Percentiles rank a stretch among this genome's conserved stretches.
These are phyloP conservation scores for Phortica magna DNA, from an alignment of 2,888 invertebrate genomes.

Conservation along the genomic window DNA sequence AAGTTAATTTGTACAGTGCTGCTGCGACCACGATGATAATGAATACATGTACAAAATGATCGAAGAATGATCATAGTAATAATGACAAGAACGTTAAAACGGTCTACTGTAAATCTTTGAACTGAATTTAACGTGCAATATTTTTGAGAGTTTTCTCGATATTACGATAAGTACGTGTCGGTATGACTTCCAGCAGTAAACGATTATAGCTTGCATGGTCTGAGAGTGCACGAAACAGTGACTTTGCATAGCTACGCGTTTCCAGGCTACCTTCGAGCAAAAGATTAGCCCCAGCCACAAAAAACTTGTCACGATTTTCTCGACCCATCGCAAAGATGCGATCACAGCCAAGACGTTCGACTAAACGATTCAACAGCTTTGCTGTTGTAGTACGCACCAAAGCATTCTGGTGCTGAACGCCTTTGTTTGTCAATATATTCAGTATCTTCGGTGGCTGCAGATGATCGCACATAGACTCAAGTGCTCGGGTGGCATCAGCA, in stretches of 20 bases:
- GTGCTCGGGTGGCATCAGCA: constrained; percentile 88
- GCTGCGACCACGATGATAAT: too few species aligned
- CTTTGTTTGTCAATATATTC: constrained; percentile 83
- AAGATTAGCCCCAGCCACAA: constrained; percentile 89
- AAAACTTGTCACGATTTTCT: constrained; percentile 88
- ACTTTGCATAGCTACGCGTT: constrained; percentile 88
- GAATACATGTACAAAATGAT: too few species aligned
- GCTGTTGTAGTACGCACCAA: constrained; percentile 91
- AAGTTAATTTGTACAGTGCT: too few species aligned
- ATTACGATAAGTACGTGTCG: constrained; percentile 87
- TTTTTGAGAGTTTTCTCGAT: constrained; percentile 87
- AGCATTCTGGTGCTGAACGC: constrained; percentile 90
- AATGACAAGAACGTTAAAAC: too few species aligned
- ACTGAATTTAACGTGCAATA: constrained; percentile 58
- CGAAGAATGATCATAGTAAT: too few species aligned
- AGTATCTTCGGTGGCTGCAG: constrained; percentile 85
- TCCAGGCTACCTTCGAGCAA: constrained; percentile 92
- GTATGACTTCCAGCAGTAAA: constrained; percentile 88
- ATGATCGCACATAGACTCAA: constrained; percentile 89
- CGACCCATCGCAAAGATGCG: constrained; percentile 85
- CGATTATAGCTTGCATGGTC: constrained; percentile 87
- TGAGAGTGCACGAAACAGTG: constrained; percentile 85
- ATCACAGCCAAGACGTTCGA: constrained; percentile 86
- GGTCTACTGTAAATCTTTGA: neutral
- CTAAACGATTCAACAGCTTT: constrained; percentile 85